A percentile compares a stretch with the other conserved stretches of the same genome.
Evolutionary conservation across 2,888 invertebrate genomes (phyloP).

Genomic region (Pantelozetes paolii): DNA sequence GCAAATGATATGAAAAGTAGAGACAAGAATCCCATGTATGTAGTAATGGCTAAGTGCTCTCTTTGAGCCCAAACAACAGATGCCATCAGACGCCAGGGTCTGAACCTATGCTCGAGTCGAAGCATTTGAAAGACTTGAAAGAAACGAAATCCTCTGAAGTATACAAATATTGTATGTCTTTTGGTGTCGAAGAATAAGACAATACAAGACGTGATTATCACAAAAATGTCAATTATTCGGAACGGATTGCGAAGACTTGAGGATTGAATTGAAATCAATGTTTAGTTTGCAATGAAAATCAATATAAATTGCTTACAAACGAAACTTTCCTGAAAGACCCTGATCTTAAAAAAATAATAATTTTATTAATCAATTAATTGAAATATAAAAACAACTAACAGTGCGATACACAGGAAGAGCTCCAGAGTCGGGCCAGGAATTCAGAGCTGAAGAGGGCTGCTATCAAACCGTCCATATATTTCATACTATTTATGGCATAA

Average conservation of each 20-base stretch:
- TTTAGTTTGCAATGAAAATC: background rate
- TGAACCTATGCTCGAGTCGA: conserved; percentile 38
- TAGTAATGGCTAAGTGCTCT: conserved; percentile 36
- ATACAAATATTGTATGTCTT: background rate
- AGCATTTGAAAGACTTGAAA: conserved; percentile 39
- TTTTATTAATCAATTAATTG: background rate
- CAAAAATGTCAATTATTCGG: conserved; percentile 38
- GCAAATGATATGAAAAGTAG: conserved; percentile 35
- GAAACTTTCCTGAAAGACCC: conserved; percentile 13
- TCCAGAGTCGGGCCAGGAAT: conserved; percentile 38
- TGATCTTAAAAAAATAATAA: conserved; percentile 20
- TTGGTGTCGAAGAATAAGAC: conserved; percentile 29
- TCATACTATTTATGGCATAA: background rate
- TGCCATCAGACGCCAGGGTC: conserved; percentile 39
- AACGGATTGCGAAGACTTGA: conserved; percentile 29
- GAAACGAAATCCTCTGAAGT: conserved; percentile 33
- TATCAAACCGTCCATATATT: conserved; percentile 28
- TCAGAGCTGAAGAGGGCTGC: conserved; percentile 18
- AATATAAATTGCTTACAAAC: conserved; percentile 15
- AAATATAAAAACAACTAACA: background rate
- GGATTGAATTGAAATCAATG: background rate
- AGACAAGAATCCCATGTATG: conserved; percentile 36
- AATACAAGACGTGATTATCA: conserved; percentile 24
- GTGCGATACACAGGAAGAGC: conserved; percentile 33
- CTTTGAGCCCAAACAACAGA: conserved; percentile 35